Percentiles rank a stretch among this genome's conserved stretches.
phyloP scores from a whole-genome alignment of 2,888 invertebrate genomes.

The Taphrorychus bicolor region DNA sequence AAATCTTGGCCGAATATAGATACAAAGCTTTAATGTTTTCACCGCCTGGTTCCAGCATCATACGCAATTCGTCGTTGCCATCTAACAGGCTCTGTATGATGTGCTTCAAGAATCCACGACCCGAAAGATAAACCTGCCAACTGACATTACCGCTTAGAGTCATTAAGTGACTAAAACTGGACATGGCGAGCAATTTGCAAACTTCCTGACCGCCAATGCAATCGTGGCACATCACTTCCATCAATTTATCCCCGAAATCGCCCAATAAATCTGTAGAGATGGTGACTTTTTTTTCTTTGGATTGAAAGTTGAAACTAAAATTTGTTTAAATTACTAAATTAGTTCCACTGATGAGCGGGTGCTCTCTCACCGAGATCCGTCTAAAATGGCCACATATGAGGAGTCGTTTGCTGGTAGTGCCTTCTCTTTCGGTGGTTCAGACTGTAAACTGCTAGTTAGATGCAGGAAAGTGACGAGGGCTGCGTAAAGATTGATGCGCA shows the following conservation, averaged over 20 bases:
- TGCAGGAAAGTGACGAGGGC: constrained; percentile 82
- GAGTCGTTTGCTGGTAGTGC: constrained; percentile 51
- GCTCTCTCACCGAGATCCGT: constrained; percentile 61
- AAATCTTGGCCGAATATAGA: constrained; percentile 88
- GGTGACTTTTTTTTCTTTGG: constrained; percentile 56
- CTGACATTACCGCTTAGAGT: constrained; percentile 75
- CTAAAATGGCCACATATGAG: constrained; percentile 72
- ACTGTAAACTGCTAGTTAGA: constrained; percentile 65
- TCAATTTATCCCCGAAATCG: constrained; percentile 80
- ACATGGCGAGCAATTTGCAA: constrained; percentile 86
- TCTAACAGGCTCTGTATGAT: constrained; percentile 81
- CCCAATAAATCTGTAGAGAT: constrained; percentile 68
- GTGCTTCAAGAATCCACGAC: constrained; percentile 79
- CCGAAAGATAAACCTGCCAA: constrained; percentile 69
- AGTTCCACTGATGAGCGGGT: no score
- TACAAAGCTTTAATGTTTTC: constrained; percentile 76
- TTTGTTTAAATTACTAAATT: not conserved
- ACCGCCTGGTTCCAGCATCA: constrained; percentile 68
- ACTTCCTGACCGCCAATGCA: constrained; percentile 86
- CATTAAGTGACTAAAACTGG: constrained; percentile 80
- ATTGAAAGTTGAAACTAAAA: constrained; percentile 48
- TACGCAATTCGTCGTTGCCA: constrained; percentile 73
- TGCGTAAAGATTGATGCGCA: constrained; percentile 86
- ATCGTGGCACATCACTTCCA: constrained; percentile 84
- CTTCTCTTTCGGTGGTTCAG: constrained; percentile 29